These are phyloP conservation scores for Cosmia trapezina DNA, from an alignment of 2,888 invertebrate species.

Conservation along the genomic window DNA sequence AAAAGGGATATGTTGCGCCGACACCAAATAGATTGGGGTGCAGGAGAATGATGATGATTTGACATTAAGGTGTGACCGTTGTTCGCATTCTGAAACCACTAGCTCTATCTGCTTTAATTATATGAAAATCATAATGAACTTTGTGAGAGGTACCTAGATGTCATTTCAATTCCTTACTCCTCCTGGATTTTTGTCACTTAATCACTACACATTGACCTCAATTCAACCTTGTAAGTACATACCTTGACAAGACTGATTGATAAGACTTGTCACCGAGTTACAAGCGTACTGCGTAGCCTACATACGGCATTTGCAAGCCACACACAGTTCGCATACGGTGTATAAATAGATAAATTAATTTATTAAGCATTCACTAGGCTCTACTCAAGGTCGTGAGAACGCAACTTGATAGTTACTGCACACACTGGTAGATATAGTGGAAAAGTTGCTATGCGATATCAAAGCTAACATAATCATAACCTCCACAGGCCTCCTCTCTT, in stretches of 20 bases:
- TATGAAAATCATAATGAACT: background rate
- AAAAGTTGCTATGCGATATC: background rate
- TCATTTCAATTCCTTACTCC: background rate
- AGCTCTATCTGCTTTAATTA: too few relatives aligned
- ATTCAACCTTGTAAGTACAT: constrained; percentile 6
- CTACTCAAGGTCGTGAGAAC: constrained; percentile 67
- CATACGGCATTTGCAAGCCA: constrained; percentile 33
- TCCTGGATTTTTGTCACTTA: background rate
- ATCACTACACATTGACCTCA: background rate
- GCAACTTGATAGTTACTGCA: constrained; percentile 13
- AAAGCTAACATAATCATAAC: background rate
- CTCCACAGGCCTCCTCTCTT: too few relatives aligned
- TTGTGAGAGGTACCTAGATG: too few relatives aligned
- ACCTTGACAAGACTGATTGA: constrained; percentile 23
- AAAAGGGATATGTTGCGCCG: too few relatives aligned
- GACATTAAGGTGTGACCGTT: too few relatives aligned
- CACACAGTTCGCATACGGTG: constrained; percentile 50
- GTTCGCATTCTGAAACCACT: too few relatives aligned
- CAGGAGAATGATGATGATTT: too few relatives aligned
- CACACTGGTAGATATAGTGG: constrained; percentile 20
- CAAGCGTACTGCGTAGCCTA: constrained; percentile 31
- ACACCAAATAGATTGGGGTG: too few relatives aligned
- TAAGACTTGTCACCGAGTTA: constrained; percentile 27
- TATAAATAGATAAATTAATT: constrained; percentile 68
- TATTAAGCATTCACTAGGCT: constrained; percentile 68